Base-by-base conservation (phyloP, 92 coral and sea anemone genomes). In the Metridium senile region DNA sequence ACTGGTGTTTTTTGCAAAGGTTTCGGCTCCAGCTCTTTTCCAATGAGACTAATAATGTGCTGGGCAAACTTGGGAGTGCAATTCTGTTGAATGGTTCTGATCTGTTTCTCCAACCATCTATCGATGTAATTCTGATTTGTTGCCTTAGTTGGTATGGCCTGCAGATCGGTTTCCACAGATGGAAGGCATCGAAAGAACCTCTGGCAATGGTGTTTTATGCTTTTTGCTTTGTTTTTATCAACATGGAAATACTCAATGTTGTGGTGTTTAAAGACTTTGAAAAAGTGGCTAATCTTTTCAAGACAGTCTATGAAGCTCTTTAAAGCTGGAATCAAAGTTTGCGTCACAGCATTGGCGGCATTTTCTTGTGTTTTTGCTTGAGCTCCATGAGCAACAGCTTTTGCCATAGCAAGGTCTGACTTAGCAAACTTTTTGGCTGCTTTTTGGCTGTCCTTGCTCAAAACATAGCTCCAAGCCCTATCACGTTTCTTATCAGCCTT, bases 51-150 rank as follows among this genome's bases (percentile, higher is more conserved):
- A 13, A 54, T 54, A 21, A 54, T 54, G 25, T 54, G 6, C 17
- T 54, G 59, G 4, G 59, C 59, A 54, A 9, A 54, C 23, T 54
- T 54, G 2, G 59, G 25, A 21, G 59, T 54, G 54, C 73, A 68
- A 19, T 35, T 35, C 9, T 68, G 2, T 20, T 43, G 27, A 25
- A 68, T 68, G 31, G 34, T 25, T 56, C 26, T 13, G 21, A 20
- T 81, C 63, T 69, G 62, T 59, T 57, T n/a, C 62, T 86, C 86
- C 80, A 86, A 80, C 94, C 91, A 89, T 35, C 43, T 62, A 72
- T 79, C 88, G 27, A 89, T 74, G 77, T 89, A 86, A 78, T 78
- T 86, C 68, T 86, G 81, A 75, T 86, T 85, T 58, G 88, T 86
- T 47, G 83, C 88, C 20, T 74, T 81, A 0, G 74, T 39, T 7